These are phyloP conservation scores for Seira musarum DNA, from an alignment of 2,888 invertebrate species.

Conservation along the genomic window DNA sequence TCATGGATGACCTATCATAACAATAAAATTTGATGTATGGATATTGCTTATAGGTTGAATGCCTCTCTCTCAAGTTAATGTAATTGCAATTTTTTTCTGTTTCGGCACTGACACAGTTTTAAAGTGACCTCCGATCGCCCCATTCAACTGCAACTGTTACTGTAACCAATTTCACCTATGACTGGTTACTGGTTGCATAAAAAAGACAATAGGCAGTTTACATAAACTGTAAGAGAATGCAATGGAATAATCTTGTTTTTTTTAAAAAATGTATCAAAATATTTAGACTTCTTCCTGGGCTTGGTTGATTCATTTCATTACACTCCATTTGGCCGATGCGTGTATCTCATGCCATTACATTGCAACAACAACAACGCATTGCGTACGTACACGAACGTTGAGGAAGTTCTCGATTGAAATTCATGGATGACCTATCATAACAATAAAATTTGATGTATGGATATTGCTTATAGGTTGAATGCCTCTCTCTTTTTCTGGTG, in stretches of 20 bases:
- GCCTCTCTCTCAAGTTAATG: too few species aligned
- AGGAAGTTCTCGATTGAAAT: slow-evolving; percentile 35
- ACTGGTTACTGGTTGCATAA: too few species aligned
- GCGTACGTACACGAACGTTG: too few species aligned
- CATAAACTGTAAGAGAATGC: too few species aligned
- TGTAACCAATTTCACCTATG: too few species aligned
- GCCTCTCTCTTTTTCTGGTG: too few species aligned
- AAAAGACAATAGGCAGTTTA: too few species aligned
- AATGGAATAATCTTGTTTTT: too few species aligned
- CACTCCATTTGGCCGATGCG: not conserved
- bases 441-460: slow-evolving; percentile 7
- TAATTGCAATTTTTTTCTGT: too few species aligned
- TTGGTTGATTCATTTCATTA: not conserved
- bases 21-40: slow-evolving; percentile 7
- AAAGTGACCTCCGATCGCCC: too few species aligned
- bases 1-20: slow-evolving; percentile 40
- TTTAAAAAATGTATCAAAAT: not conserved
- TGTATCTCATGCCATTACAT: slow-evolving; percentile 26
- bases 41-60: slow-evolving; percentile 22
- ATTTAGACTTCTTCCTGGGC: not conserved
- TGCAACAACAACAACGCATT: slow-evolving; percentile 33
- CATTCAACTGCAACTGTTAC: too few species aligned
- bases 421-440: slow-evolving; percentile 40
- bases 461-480: slow-evolving; percentile 22
- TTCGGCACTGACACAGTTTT: not conserved